Evolutionary conservation across 2,888 invertebrate species (phyloP), one percentile per base, ranked within the genome.

Genomic region (Strigamia maritima): DNA sequence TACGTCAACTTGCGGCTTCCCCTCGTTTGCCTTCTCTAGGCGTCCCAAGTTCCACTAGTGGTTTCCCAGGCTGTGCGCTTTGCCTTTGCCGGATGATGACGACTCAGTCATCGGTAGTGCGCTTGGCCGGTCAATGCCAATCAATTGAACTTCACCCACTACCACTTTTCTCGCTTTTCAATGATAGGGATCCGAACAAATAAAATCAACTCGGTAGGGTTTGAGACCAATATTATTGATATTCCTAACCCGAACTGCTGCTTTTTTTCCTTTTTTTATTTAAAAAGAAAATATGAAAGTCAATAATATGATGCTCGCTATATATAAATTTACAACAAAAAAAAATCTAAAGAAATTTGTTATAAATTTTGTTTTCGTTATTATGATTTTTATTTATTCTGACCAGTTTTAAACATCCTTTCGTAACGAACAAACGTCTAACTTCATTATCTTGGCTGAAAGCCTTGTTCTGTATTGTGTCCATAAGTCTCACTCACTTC

Each of bases 401-500:
- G 4, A 28, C 28, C 28, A 16, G 70, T 70, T 70, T 70, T 26
- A 70, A 70, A 70, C 28, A 28, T 28, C 26, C 24, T 70, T 70
- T 70, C 3, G 70, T 70, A 70, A 26, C 24, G 70, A 70, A 70
- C 70, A 70, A 70, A 28, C 70, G 70, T 70, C 70, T 70, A 70
- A 70, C 70, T 70, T 70, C 70, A 70, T 70, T 70, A 70, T 70
- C 70, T 70, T 26, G 70, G 70, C 70, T 70, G 70, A 70, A 70
- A 70, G 70, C 70, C 70, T 70, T 70, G 70, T 70, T 70, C 70
- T 70, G 70, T 70, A 70, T 70, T 70, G 70, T n/a, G 26, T 70
- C 70, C 28, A 70, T 70, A 70, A 70, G 70, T 70, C 70, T 70
- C 70, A 28, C 70, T 70, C 70, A 70, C 70, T 70, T 28, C 70